Evolutionary conservation across 2,113 vertebrate species (phyloP), one percentile per base, ranked within the genome.

Genomic region (Ranitomeya imitator): DNA sequence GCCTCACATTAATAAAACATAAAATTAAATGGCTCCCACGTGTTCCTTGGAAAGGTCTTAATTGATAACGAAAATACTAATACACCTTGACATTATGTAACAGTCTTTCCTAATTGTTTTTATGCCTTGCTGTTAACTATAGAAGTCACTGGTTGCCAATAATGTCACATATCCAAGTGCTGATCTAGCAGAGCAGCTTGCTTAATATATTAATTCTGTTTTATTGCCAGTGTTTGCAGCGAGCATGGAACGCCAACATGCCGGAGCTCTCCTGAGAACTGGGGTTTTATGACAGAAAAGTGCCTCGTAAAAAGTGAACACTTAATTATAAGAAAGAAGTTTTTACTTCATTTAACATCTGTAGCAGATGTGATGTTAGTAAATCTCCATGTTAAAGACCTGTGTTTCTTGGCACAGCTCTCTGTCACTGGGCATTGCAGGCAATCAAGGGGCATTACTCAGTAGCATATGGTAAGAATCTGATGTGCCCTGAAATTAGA

Each of bases 391-490:
- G 87, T 93, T 90, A 92, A 93, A 92, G 91, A 90, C 92, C 94
- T 92, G 90, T 92, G 93, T 91, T 92, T 90, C 93, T 90, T 91
- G 91, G 92, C 92, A 90, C 90, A 93, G 93, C 91, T 93, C 92
- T 92, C 90, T 94, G 94, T 94, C 94, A 90, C 93, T 92, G 92
- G 90, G 90, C 92, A 92, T 93, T 93, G 93, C 92, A 93, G 90
- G 91, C 92, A 93, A 95, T 94, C 92, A 91, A 95, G 95, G 94
- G 95, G 94, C 91, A 91, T 95, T 95, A 94, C 94, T 94, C 93
- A 92, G 94, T 95, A 94, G 94, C 95, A 96, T 96, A 95, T 96
- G 95, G 95, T 95, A 94, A 92, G 91, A 94, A 92, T 94, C 95
- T 95, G 94, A 96, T 90, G 92, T 95, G 94, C 95, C 95, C 95